Percentiles rank a stretch among this genome's conserved stretches.
Conservation (phyloP, 2,797 vertebrate species). For the Microctenopoma lineatum region DNA sequence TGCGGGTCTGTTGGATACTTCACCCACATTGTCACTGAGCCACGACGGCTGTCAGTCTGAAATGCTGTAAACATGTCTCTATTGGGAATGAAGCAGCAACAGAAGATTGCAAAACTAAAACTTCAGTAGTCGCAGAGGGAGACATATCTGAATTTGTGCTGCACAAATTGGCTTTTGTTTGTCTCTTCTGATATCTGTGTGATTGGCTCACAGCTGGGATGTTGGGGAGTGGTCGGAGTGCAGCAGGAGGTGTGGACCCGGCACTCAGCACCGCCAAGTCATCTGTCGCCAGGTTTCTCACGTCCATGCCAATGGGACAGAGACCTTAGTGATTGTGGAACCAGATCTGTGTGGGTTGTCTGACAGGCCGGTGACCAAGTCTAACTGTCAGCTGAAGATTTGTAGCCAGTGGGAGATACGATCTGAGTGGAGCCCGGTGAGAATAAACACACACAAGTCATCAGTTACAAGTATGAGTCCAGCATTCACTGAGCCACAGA, state of each 20-base stretch:
- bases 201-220: conserved; percentile 78
- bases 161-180: conserved; percentile 7
- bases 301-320: conserved; percentile 61
- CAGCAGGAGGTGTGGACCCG: conserved; percentile 82
- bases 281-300: conserved; percentile 78
- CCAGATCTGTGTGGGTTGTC: conserved; percentile 59
- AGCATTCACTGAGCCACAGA: too few relatives aligned
- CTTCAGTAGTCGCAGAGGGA: conserved; percentile 7
- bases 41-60: conserved; percentile 30
- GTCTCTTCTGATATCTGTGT: conserved; percentile 17
- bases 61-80: conserved; percentile 14
- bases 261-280: conserved; percentile 81
- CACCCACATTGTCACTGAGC: conserved; percentile 25
- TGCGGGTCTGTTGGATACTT: conserved; percentile 33
- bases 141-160: conserved; percentile 14
- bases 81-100: conserved; percentile 16
- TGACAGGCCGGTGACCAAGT: conserved; percentile 73
- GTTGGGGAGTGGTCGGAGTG: conserved; percentile 86
- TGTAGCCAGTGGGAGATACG: conserved; percentile 84
- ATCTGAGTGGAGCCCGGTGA: conserved; percentile 83
- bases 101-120: conserved; percentile 9
- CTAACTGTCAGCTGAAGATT: conserved; percentile 83
- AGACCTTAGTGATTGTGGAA: conserved; percentile 56
- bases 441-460: conserved; percentile 25
- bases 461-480: background rate